These are phyloP conservation scores for Terebella lapidaria DNA, from an alignment of 2,888 invertebrate genomes.

Conservation along the genomic window DNA sequence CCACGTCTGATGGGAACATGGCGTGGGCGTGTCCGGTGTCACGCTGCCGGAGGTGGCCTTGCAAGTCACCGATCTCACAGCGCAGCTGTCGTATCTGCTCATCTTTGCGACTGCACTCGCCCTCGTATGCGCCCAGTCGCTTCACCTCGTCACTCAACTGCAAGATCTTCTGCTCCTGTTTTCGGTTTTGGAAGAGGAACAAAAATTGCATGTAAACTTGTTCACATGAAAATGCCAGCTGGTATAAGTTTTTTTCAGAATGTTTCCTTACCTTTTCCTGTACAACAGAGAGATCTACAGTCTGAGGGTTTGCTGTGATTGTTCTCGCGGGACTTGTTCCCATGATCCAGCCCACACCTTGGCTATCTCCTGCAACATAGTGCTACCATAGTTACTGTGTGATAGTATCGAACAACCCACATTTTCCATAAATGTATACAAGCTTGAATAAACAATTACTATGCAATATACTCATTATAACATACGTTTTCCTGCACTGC, in stretches of 20 bases:
- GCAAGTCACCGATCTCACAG: slow-evolving; percentile 32
- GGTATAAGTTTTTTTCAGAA: no score
- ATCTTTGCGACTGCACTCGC: slow-evolving; percentile 41
- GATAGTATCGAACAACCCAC: no score
- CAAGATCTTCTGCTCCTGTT: slow-evolving; percentile 42
- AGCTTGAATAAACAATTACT: no score
- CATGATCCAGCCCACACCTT: neutral
- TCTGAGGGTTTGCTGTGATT: neutral
- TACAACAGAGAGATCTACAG: neutral
- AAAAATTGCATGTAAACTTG: neutral
- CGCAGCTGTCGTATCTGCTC: slow-evolving; percentile 37
- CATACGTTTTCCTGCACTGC: no score
- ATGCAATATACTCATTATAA: no score
- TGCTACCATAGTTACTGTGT: no score
- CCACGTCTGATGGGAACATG: slow-evolving; percentile 27
- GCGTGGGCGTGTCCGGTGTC: slow-evolving; percentile 8
- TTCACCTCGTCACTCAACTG: slow-evolving; percentile 40
- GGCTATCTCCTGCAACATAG: no score
- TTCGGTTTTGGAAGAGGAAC: no score
- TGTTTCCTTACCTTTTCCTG: slow-evolving; percentile 3
- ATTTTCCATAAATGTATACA: no score
- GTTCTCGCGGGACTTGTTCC: neutral
- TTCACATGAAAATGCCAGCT: neutral
- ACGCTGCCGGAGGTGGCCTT: slow-evolving; percentile 13
- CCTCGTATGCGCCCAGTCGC: slow-evolving; percentile 34